Base-by-base conservation (phyloP, 2,113 vertebrate species). In the Geothlypis trichas region DNA sequence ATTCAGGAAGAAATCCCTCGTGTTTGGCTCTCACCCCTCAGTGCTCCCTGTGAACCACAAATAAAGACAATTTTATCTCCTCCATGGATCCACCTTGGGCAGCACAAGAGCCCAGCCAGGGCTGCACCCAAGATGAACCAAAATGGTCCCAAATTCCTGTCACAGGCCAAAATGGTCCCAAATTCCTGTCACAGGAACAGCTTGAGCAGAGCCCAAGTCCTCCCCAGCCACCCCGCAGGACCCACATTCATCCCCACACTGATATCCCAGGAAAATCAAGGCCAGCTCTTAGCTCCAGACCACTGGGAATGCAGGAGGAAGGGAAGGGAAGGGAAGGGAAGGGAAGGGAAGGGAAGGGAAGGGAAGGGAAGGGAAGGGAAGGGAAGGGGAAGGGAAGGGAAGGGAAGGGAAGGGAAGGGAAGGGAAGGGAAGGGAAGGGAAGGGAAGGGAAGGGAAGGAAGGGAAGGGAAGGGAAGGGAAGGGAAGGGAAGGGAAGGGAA, bases 211-310 rank as follows among this genome's bases (percentile, higher is more conserved):
- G 84, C 58, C 72, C 52, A 37, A 0, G 23, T 3, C 30, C 19
- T 15, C 39, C 46, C 75, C 62, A 59, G 73, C 0, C 33, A 13
- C 37, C 59, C 33, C 17, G 4, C 49, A 55, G 35, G 30, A 24
- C 47, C 19, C 31, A 2, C 12, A 15, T 16, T 2, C 35, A 22
- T 5, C 49, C 13, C 66, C 51, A 35, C 57, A 3, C 0, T 2
- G 21, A 5, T 2, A 58, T 7, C 49, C 37, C 52, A 33, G 62
- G 42, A 37, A 58, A 63, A 76, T 4, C 37, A 10, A 39, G 37
- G n/a, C 3, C 3, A 5, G 16, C 39, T 33, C 33, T 8, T 1
- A 10, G 59, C 80, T 61, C 42, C 78, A 83, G 44, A 30, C 1
- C 31, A 1, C 33, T 33, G 73, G 55, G 68, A 67, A 66, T 5